Evolutionary conservation across 2,113 vertebrate species (phyloP), one percentile per base, ranked within the genome.

Genomic region (Pseudorectes ferrugineus): DNA sequence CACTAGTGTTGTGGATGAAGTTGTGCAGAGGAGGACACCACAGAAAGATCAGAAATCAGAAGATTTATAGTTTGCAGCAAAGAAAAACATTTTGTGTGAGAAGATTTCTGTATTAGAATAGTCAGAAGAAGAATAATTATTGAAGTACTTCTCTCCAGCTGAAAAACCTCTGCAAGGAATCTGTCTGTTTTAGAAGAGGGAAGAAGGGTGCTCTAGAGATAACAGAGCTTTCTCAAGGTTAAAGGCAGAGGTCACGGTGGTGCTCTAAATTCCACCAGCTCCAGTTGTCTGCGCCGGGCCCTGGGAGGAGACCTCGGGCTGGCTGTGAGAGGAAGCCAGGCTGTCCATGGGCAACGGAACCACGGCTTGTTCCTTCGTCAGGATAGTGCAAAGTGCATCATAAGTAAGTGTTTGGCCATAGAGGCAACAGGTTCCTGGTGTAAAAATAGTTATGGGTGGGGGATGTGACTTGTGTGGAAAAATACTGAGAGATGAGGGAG

Each of bases 141-240:
- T 61, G n/a, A 92, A 93, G 68, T n/a, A 18, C 33, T 79, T n/a
- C 31, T 65, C 45, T 68, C 54, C 71, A 80, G 67, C 74, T 83
- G 45, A 79, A 61, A 93, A 80, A 57, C 76, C 51, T 92, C 80
- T 54, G 29, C 67, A 81, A 59, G 11, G 59, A 92, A 48, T 80
- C 68, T 59, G 43, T 54, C 49, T 67, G 54, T 29, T 61, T 76
- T 23, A 83, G 45, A 25, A 58, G 58, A 46, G 75, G 72, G 72
- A 88, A 94, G 66, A 93, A 72, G 62, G 63, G 90, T 76, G 26
- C 73, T 80, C 6, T 38, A 49, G 66, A 95, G 93, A 95, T 96
- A 94, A 70, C 52, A 35, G 11, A 86, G 83, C 80, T 83, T 55
- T 92, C 35, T 79, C 95, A 93, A 95, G 92, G 92, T 92, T 82